Evolutionary conservation across 2,797 vertebrate genomes (phyloP), one percentile per base, ranked within the genome.

Genomic region (Pseudochromis fuscus): DNA sequence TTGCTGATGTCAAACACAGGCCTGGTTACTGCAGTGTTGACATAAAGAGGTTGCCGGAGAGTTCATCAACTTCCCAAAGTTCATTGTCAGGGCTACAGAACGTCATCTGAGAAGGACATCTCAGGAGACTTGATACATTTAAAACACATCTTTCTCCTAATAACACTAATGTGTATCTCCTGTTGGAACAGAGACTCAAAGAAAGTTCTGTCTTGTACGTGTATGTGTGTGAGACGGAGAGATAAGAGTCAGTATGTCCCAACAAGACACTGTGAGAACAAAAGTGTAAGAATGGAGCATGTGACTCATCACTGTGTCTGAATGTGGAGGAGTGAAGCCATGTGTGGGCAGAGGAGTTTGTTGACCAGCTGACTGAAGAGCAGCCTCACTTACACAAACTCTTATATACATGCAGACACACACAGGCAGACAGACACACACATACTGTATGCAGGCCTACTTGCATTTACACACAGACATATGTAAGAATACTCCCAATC

Each of bases 291-390:
- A 93, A 91, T 91, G 89, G 90, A 89, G 88, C 87, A 90, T 91
- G 91, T 94, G 94, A 94, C 89, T 94, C 94, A 95, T 92, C 90
- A 68, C 80, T 87, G 90, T 89, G 93, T 92, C 91, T 91, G 89
- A 89, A 86, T 78, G 89, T 90, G 93, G 91, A 93, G 92, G 93
- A 93, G 91, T 92, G 88, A 89, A 93, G 88, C 87, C 71, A 75
- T 90, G 93, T 92, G 94, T 93, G 90, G 93, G 91, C 75, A 89
- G 92, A 91, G 81, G 89, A 87, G 88, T 89, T 92, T 86, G 87
- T 81, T 92, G 89, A 87, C 91, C 90, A 85, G 90, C 91, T 92
- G 91, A 91, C 82, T 90, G 87, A 86, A 90, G 89, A 89, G 82
- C 77, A 85, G 81, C 58, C 55, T 90, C 78, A 73, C 82, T 88